Percentiles rank a stretch among this genome's conserved stretches.
These are phyloP conservation scores for Channa argus DNA, from an alignment of 2,113 vertebrate genomes.

Conservation along the genomic window DNA sequence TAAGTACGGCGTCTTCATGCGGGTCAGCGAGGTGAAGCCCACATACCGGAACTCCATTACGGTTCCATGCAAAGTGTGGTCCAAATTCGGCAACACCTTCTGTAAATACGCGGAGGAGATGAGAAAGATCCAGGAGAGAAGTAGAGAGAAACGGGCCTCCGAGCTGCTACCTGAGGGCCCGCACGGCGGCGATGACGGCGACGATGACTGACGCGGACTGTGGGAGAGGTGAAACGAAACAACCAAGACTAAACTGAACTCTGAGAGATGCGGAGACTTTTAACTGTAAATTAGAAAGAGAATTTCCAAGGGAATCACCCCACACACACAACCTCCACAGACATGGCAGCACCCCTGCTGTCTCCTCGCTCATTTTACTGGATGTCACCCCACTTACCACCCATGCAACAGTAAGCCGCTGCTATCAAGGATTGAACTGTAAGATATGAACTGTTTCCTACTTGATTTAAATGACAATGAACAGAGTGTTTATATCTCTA, in stretches of 20 bases:
- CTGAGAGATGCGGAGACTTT: slow-evolving; percentile 70
- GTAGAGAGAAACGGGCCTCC: slow-evolving; percentile 93
- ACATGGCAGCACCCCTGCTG: slow-evolving; percentile 84
- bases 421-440: slow-evolving; percentile 95
- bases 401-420: slow-evolving; percentile 99
- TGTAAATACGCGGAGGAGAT: slow-evolving; percentile 98
- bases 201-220: slow-evolving; percentile 90
- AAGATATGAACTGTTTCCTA: slow-evolving; percentile 99
- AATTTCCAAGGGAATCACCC: slow-evolving; percentile 84
- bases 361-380: slow-evolving; percentile 93
- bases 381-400: slow-evolving; percentile 97
- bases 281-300: slow-evolving; percentile 77
- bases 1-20: slow-evolving; percentile 99
- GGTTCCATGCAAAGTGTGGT: slow-evolving; percentile 98
- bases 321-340: slow-evolving; percentile 90
- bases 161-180: slow-evolving; percentile 87
- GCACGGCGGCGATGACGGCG: slow-evolving; percentile 89
- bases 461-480: slow-evolving; percentile 98
- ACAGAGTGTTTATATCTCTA: slow-evolving; percentile 98
- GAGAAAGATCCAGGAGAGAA: slow-evolving; percentile 98
- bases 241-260: slow-evolving; percentile 65
- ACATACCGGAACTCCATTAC: slow-evolving; percentile 99
- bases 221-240: slow-evolving; percentile 48
- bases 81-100: slow-evolving; percentile 98
- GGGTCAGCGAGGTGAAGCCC: slow-evolving; percentile 98